Percentiles rank a stretch among this genome's conserved stretches.
These are phyloP conservation scores for Plemyria rubiginata DNA, from an alignment of 2,888 invertebrate species.

Conservation along the genomic window DNA sequence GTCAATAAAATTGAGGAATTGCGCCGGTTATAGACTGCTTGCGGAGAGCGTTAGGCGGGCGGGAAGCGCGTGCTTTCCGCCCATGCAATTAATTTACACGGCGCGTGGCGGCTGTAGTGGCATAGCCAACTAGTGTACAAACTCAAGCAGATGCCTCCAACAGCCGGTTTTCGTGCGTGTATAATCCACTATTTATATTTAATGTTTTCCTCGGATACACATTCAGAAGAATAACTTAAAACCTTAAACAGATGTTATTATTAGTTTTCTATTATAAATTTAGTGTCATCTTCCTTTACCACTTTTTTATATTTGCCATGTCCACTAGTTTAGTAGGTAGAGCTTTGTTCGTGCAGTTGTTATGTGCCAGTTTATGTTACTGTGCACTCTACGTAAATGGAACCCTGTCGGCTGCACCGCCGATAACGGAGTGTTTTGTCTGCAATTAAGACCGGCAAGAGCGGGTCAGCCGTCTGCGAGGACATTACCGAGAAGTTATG, in stretches of 20 bases:
- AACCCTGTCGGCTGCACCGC: constrained; percentile 65
- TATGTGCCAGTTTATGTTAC: constrained; percentile 72
- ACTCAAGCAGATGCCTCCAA: background rate
- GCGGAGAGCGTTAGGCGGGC: constrained; percentile 48
- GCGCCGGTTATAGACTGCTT: constrained; percentile 23
- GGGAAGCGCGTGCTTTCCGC: constrained; percentile 47
- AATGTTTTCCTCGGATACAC: background rate
- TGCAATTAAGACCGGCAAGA: constrained; percentile 78
- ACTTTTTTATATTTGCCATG: background rate
- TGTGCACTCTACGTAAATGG: constrained; percentile 71
- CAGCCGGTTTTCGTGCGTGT: background rate
- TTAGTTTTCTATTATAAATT: background rate
- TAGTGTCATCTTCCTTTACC: background rate
- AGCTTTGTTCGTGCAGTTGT: constrained; percentile 39
- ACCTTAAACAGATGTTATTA: background rate
- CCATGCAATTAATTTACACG: constrained; percentile 54
- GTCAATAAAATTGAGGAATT: constrained; percentile 32
- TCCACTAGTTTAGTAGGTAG: constrained; percentile 5
- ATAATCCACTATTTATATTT: background rate
- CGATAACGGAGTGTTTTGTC: constrained; percentile 79
- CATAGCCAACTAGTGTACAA: background rate
- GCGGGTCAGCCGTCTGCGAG: constrained; percentile 63
- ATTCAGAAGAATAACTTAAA: background rate
- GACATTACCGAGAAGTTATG: constrained; percentile 71
- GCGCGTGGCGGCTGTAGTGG: constrained; percentile 46